Evolutionary conservation across 2,113 vertebrate genomes (phyloP), one percentile per base, ranked within the genome.

Genomic region (Sturnus vulgaris): DNA sequence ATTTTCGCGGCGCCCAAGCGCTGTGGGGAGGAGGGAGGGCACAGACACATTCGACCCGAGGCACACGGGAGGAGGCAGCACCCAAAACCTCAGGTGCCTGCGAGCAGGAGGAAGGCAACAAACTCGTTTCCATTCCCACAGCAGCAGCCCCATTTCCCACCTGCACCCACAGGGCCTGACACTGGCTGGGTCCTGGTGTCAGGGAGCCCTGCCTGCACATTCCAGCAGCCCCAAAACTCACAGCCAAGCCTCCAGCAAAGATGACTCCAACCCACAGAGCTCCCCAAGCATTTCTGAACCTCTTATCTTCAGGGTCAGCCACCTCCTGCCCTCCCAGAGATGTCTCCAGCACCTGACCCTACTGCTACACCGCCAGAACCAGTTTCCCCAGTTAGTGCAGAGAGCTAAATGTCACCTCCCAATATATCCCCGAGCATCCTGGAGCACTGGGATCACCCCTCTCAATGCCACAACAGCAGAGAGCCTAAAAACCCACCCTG

Each of bases 391-490:
- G 72, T 92, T 2, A 71, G 72, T 0, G 1, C 23, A 13, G 40
- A 42, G 57, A 31, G 50, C 25, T 75, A 55, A 81, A 65, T 30
- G 40, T 49, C 42, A 89, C 69, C 69, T 95, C 64, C n/a, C 55
- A 27, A 2, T 0, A 0, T 0, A 30, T 13, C 68, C 77, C 46
- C 0, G 1, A 80, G 90, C 69, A 82, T n/a, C 63, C 5, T 1
- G 3, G 33, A 35, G 30, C 31, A 28, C 1, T 4, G 72, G 64
- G n/a, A 30, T 68, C 78, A 59, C 35, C 49, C 35, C 13, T 40
- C 80, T 39, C 3, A 0, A 7, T 19, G 31, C n/a, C 13, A 5
- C 21, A 25, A 17, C 49, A 37, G 11, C 55, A 21, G 5, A 9
- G 12, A 77, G 16, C 70, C 76, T 49, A 11, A 64, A 84, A 71